Evolutionary conservation across 2,888 invertebrate species (phyloP).

Genomic region (Rhaphigaster nebulosa): DNA sequence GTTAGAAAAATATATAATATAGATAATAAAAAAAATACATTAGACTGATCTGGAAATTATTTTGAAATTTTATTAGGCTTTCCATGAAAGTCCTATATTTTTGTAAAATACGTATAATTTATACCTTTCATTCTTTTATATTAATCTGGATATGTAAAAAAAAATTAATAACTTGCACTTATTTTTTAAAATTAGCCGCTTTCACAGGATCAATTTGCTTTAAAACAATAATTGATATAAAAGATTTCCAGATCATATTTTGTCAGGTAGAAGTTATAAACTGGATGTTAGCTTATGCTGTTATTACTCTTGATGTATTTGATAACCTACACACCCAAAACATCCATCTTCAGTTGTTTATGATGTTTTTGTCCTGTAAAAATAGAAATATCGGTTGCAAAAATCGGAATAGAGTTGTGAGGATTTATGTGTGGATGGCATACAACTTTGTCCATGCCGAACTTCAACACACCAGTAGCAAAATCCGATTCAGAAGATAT

Average conservation of each 20-base stretch:
- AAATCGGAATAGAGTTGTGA: neutral
- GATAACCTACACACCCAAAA: neutral
- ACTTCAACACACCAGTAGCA: neutral
- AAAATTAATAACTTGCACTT: constrained; percentile 51
- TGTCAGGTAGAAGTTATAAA: constrained; percentile 57
- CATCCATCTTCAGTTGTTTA: neutral
- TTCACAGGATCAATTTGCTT: constrained; percentile 48
- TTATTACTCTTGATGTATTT: constrained; percentile 42
- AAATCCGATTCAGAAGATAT: neutral
- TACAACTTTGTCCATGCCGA: neutral
- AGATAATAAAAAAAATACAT: constrained; percentile 56
- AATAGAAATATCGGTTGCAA: neutral
- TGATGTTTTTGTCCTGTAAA: neutral
- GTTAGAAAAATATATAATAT: constrained; percentile 54
- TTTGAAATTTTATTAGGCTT: constrained; percentile 61
- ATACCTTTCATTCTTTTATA: constrained; percentile 53
- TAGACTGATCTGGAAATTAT: constrained; percentile 61
- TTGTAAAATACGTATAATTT: constrained; percentile 59
- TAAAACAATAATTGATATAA: constrained; percentile 24
- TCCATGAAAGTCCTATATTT: constrained; percentile 61
- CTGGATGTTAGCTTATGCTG: constrained; percentile 58
- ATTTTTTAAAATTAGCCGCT: constrained; percentile 52
- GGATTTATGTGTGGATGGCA: neutral
- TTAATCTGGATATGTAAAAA: constrained; percentile 48
- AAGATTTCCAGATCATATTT: constrained; percentile 60